A percentile compares a stretch with the other conserved stretches of the same genome.
phyloP scores from a whole-genome alignment of 2,113 vertebrate genomes.

The Gambusia affinis region DNA sequence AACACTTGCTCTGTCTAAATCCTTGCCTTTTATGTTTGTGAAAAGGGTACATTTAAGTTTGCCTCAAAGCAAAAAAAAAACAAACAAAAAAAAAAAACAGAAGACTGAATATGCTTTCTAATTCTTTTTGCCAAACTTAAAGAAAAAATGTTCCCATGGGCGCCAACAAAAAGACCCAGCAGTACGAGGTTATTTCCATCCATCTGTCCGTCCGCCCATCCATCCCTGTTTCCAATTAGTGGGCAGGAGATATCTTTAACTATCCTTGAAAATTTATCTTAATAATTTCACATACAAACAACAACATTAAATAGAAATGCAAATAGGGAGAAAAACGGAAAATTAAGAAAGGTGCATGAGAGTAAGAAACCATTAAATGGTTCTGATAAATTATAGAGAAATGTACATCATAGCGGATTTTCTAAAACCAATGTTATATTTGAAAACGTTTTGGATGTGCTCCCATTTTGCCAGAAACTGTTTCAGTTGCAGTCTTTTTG shows the following conservation, averaged over 20 bases:
- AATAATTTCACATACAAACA: no score
- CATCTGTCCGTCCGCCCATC: slow-evolving; percentile 18
- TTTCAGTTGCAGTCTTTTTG: not conserved
- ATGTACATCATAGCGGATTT: no score
- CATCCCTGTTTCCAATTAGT: not conserved
- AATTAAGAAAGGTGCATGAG: no score
- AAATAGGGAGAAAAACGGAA: no score
- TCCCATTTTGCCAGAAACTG: not conserved
- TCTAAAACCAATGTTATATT: no score
- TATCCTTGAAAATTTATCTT: no score
- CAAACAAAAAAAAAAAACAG: slow-evolving; percentile 55
- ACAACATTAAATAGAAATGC: no score
- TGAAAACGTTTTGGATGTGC: no score
- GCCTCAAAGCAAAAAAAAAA: slow-evolving; percentile 43
- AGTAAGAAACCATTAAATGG: no score
- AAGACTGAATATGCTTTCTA: slow-evolving; percentile 36
- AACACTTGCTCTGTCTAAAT: slow-evolving; percentile 50
- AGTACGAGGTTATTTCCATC: slow-evolving; percentile 9
- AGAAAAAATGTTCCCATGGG: slow-evolving; percentile 7
- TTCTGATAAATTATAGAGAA: no score
- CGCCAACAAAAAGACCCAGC: slow-evolving; percentile 5
- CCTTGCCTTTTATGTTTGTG: slow-evolving; percentile 34
- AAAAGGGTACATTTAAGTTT: slow-evolving; percentile 43
- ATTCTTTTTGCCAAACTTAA: slow-evolving; percentile 43
- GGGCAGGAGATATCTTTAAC: no score